Base-by-base conservation (phyloP, 2,113 vertebrate species). In the Pterocles burchelli region DNA sequence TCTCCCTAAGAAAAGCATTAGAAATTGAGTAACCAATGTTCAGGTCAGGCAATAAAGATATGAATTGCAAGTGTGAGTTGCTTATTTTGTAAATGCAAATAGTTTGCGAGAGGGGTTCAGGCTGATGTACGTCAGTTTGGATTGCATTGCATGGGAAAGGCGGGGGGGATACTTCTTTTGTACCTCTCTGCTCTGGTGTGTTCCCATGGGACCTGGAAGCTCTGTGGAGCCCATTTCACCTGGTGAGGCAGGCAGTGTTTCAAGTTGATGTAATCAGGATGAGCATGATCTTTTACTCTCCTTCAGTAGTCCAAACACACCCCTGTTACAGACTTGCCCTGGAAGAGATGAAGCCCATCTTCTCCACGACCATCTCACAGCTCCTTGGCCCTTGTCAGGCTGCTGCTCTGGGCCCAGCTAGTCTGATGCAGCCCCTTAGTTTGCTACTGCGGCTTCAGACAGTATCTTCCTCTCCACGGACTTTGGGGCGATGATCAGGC, bases 121-220 rank as follows among this genome's bases (percentile, higher is more conserved):
- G 13, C 36, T 15, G 28, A 22, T 12, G 12, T 20, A 26, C 0
- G 2, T 34, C 48, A 19, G 12, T 78, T 3, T 41, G 58, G 72
- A 45, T 33, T 38, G n/a, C 43, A 28, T 5, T 38, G 36, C 28
- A 0, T 45, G 20, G 45, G 36, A 80, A 94, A 83, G 13, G 15
- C 16, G 41, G 8, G 9, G 41, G 8, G 9, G 25, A 17, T 51
- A 18, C n/a, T 81, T 65, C 21, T 45, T 62, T 70, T 19, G 16
- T 43, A 38, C 7, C 12, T 89, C 43, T 21, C 31, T 25, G 6
- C 0, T 2, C 1, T 45, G 18, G 1, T 6, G 1, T 38, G 10
- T 16, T 82, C n/a, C 41, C 33, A 19, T 0, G 1, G 10, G 52
- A 52, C 13, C 13, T 57, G 49, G 26, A 88, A 80, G 33, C 17